A percentile compares a stretch with the other conserved stretches of the same genome.
These are phyloP conservation scores for Mus spicilegus DNA, from an alignment of 2,113 vertebrate species.

Conservation along the genomic window DNA sequence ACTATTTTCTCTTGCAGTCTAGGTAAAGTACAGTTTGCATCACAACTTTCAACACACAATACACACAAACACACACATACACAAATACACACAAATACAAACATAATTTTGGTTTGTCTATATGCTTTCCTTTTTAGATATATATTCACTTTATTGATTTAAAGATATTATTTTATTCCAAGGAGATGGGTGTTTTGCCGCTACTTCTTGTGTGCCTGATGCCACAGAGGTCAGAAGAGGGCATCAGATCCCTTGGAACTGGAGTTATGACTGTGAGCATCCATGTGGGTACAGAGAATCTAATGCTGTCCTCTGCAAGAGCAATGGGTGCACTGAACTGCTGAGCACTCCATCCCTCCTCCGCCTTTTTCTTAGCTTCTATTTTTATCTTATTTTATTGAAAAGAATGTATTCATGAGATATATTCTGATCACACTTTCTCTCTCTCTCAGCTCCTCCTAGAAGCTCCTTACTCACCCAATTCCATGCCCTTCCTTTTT, in stretches of 20 bases:
- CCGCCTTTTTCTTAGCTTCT: not conserved
- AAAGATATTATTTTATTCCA: not conserved
- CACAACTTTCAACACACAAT: not conserved
- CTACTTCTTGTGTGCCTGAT: not conserved
- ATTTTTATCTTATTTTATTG: not conserved
- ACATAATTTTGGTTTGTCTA: not conserved
- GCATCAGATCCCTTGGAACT: not conserved
- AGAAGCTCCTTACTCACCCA: too few relatives aligned
- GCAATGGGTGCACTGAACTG: too few relatives aligned
- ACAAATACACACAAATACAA: not conserved
- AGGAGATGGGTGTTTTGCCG: not conserved
- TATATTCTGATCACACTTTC: not conserved
- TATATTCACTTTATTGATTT: not conserved
- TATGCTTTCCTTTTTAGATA: not conserved
- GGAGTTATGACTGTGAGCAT: not conserved
- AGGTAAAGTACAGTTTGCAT: conserved; percentile 7
- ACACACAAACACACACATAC: too few relatives aligned
- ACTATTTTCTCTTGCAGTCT: conserved; percentile 26
- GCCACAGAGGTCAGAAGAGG: not conserved
- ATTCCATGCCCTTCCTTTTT: not conserved
- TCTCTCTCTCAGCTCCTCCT: not conserved
- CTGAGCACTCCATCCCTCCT: not conserved
- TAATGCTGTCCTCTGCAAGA: not conserved
- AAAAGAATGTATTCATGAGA: not conserved
- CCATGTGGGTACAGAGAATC: not conserved